phyloP scores from a whole-genome alignment of 2,888 invertebrate genomes.

The Patella caerulea region DNA sequence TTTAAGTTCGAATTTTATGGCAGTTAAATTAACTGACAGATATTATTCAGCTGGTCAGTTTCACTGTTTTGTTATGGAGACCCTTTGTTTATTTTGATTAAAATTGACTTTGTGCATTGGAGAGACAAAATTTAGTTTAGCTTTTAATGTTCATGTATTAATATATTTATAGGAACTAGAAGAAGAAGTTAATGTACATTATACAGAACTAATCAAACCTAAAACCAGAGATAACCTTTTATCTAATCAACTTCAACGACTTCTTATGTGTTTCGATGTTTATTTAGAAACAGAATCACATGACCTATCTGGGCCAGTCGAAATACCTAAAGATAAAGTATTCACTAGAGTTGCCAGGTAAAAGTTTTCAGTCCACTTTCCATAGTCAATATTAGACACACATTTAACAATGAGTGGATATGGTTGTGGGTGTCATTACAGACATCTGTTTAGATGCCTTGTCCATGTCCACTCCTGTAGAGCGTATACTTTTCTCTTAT shows the following conservation, averaged over 20 bases:
- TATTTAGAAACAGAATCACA: conserved; percentile 81
- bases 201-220: conserved; percentile 67
- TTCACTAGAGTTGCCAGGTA: conserved; percentile 73
- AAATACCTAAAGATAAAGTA: conserved; percentile 86
- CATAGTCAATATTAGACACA: no score
- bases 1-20: no score
- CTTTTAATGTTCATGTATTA: conserved; percentile 7
- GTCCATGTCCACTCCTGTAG: no score
- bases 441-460: no score
- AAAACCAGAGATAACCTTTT: conserved; percentile 75
- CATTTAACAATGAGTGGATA: no score
- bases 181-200: conserved; percentile 80
- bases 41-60: neutral
- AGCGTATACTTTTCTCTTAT: no score
- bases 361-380: no score
- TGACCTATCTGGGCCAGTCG: conserved; percentile 76
- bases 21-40: no score
- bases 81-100: neutral
- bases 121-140: no score
- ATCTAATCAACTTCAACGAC: conserved; percentile 84
- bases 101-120: neutral
- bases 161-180: conserved; percentile 77
- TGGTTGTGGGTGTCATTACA: no score
- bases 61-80: neutral
- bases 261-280: conserved; percentile 88